phyloP scores from a whole-genome alignment of 2,888 invertebrate species.

The Hipparchia sbordonii region DNA sequence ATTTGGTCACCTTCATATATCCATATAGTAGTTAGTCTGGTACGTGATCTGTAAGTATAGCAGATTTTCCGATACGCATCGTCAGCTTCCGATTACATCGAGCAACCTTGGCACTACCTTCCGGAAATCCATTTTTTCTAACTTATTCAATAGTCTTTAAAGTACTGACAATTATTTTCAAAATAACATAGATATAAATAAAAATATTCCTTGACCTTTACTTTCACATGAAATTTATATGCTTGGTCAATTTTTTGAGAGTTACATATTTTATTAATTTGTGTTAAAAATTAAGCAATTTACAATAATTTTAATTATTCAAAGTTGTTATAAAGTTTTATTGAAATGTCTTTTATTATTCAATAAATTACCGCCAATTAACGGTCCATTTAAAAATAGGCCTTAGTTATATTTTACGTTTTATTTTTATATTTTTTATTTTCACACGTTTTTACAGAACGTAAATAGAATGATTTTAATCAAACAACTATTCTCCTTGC shows the following conservation, averaged over 20 bases:
- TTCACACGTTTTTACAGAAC: not conserved
- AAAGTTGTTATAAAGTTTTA: not conserved
- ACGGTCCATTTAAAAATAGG: not conserved
- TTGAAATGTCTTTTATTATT: not conserved
- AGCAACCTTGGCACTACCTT: slow-evolving; percentile 50
- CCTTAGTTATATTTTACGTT: not conserved
- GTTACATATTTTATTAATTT: not conserved
- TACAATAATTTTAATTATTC: not conserved
- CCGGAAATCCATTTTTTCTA: slow-evolving; percentile 46
- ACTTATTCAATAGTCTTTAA: slow-evolving; percentile 12
- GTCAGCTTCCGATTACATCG: slow-evolving; percentile 49
- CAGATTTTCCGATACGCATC: slow-evolving; percentile 47
- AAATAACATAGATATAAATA: not conserved
- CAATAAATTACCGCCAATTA: not conserved
- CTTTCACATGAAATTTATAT: slow-evolving; percentile 6
- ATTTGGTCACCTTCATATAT: slow-evolving; percentile 10
- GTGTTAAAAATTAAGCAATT: not conserved
- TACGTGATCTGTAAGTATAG: slow-evolving; percentile 33
- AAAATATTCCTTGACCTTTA: not conserved
- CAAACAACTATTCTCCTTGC: not conserved
- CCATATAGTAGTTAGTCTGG: slow-evolving; percentile 10
- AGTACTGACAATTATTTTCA: not conserved
- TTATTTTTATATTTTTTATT: not conserved
- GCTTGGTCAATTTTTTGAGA: not conserved
- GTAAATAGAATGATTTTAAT: not conserved